These are phyloP conservation scores for Pyrgilauda ruficollis DNA, from an alignment of 2,113 vertebrate genomes.

Conservation along the genomic window DNA sequence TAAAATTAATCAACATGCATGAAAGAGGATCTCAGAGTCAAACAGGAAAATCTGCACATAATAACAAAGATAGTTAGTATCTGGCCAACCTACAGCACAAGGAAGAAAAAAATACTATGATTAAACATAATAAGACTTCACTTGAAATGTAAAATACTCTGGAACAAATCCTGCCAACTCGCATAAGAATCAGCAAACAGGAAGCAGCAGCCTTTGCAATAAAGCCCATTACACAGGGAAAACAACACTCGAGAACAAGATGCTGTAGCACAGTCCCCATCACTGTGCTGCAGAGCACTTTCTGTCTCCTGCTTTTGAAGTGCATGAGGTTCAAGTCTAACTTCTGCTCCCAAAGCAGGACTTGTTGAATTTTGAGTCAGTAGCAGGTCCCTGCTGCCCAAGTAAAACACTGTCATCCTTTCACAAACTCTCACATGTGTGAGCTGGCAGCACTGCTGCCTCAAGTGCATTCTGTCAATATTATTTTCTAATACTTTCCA, in stretches of 20 bases:
- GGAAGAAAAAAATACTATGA: conserved; percentile 45
- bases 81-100: conserved; percentile 30
- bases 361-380: background rate
- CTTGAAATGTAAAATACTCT: conserved; percentile 47
- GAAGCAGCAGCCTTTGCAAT: background rate
- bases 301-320: background rate
- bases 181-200: background rate
- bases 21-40: conserved; percentile 35
- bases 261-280: background rate
- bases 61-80: conserved; percentile 36
- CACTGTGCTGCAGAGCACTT: background rate
- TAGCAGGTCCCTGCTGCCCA: background rate
- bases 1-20: conserved; percentile 52
- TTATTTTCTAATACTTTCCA: background rate
- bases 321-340: background rate
- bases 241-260: background rate
- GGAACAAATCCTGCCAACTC: background rate
- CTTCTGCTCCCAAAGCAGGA: background rate
- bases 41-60: conserved; percentile 49
- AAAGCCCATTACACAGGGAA: background rate
- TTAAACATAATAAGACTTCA: conserved; percentile 35
- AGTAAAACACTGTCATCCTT: background rate
- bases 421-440: background rate
- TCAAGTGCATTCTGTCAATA: background rate
- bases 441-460: background rate